Evolutionary conservation across 1,140 invertebrate genomes (phyloP).

Genomic region (Trichomalopsis sarcophagae): DNA sequence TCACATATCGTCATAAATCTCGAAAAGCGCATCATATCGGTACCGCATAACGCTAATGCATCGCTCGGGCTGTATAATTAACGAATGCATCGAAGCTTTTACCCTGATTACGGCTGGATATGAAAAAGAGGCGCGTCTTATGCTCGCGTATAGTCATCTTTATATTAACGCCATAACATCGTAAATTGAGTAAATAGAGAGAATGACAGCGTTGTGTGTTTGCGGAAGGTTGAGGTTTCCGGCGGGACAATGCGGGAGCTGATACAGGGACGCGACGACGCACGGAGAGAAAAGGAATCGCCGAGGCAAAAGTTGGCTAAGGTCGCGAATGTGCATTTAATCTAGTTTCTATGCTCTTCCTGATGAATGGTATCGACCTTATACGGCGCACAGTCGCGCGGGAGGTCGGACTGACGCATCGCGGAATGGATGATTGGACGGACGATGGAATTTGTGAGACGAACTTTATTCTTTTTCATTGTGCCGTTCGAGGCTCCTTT

Average conservation of each 20-base stretch:
- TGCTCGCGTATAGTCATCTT: not conserved
- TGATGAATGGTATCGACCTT: conserved; percentile 4
- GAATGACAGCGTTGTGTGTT: not conserved
- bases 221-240: not conserved
- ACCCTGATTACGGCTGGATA: conserved; percentile 5
- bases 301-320: conserved; percentile 29
- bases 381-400: not conserved
- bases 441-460: not conserved
- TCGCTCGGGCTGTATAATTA: conserved; percentile 16
- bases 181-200: not conserved
- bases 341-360: not conserved
- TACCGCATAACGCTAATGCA: not conserved
- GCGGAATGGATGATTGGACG: not conserved
- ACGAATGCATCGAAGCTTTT: conserved; percentile 24
- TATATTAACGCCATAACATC: not conserved
- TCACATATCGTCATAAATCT: not conserved
- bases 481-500: too few species aligned
- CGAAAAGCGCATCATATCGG: not conserved
- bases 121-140: too few species aligned
- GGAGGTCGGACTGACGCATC: not conserved
- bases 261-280: not conserved
- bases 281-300: not conserved
- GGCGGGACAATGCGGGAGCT: not conserved
- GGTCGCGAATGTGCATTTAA: conserved; percentile 26
- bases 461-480: not conserved